Evolutionary conservation across 2,113 vertebrate species (phyloP), one percentile per base, ranked within the genome.

Genomic region (Oxyruncus cristatus): DNA sequence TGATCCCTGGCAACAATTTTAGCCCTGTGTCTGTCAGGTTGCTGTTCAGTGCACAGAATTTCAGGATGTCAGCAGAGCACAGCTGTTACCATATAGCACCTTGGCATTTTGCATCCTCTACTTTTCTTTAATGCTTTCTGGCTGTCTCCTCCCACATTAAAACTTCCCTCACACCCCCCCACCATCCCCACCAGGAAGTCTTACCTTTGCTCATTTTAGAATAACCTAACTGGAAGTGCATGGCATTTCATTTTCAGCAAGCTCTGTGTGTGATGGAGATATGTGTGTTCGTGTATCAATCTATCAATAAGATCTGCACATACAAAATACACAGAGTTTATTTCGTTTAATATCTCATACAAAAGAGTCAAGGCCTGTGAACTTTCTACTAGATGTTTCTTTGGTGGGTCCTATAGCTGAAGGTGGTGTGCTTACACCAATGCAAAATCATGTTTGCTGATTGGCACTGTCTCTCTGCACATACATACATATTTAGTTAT

Each of bases 11-110:
- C 93, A 95, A 70, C 78, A 85, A 0, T 94, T 92, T 70, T 66
- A 93, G 77, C 55, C 85, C 71, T 23, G 46, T 93, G 90, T 83
- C 92, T 96, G 74, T 96, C 93, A 96, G 80, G 88, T 94, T 94
- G 88, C 92, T 67, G 28, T 74, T 93, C 74, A 35, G 74, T 73
- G 88, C 63, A 74, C 78, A 85, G 67, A 94, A 77, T 94, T 95
- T 88, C 46, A 83, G 92, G 63, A 92, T 92, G 75, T 58, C 67
- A 94, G 88, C 42, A 95, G 59, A 93, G 63, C 88, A 80, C 93
- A 95, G 89, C 87, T 96, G 93, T 85, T 96, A 42, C 58, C 5
- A 15, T 86, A 24, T 30, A 95, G 65, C 77, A 96, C 95, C 81
- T 94, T 94, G 89, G 74, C 89, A 88, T 92, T 92, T 70, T 84